Percentiles rank a stretch among this genome's conserved stretches.
Evolutionary conservation across 2,113 vertebrate species (phyloP).

Genomic region (Siniperca knerii): DNA sequence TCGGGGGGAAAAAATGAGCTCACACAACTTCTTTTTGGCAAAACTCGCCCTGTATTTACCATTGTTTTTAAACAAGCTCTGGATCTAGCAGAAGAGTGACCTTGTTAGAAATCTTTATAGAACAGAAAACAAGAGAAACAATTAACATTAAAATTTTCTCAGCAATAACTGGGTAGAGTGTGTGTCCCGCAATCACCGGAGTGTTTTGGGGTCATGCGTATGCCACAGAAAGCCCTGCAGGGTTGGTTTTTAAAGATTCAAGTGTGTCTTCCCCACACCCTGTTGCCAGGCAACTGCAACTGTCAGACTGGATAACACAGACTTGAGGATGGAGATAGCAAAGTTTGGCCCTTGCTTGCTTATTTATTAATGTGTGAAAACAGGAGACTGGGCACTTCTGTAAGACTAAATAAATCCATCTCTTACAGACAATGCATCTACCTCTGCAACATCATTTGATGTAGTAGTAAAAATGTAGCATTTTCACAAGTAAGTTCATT

Average conservation of each 20-base stretch:
- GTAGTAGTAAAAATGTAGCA: background rate
- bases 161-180: background rate
- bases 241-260: conserved; percentile 59
- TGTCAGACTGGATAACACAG: conserved; percentile 55
- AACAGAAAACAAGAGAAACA: conserved; percentile 9
- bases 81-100: conserved; percentile 2
- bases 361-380: conserved; percentile 57
- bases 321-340: conserved; percentile 58
- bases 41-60: background rate
- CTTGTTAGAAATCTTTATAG: conserved; percentile 1
- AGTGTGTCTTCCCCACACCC: conserved; percentile 38
- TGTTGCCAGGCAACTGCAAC: conserved; percentile 82
- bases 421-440: background rate
- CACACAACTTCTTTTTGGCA: background rate
- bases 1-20: conserved; percentile 21
- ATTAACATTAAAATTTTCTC: conserved; percentile 42
- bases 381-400: conserved; percentile 5
- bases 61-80: conserved; percentile 2
- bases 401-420: background rate
- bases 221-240: conserved; percentile 58
- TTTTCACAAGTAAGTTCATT: conserved; percentile 12
- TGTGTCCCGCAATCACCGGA: conserved; percentile 17
- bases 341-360: conserved; percentile 65
- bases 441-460: background rate
- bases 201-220: conserved; percentile 62